Conservation (phyloP, 2,797 vertebrate genomes). For the Adrianichthys oophorus region DNA sequence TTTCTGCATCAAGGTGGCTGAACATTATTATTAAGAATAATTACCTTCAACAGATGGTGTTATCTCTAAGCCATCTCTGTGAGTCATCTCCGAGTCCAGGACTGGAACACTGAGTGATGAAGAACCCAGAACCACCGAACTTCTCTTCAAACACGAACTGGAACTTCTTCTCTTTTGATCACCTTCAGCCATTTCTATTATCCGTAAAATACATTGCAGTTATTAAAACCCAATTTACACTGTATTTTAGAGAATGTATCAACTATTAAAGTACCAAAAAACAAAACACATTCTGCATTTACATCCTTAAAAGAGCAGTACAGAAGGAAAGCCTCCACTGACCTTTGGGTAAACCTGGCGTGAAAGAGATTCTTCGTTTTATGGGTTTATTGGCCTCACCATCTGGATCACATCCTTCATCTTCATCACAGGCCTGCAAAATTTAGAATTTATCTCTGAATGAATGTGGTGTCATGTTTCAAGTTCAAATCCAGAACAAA, state of each 20-base stretch:
- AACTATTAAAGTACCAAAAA: conserved; percentile 11
- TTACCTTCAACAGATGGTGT: conserved; percentile 86
- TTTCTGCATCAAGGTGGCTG: too few species aligned
- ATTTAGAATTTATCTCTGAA: neutral
- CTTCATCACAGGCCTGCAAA: conserved; percentile 79
- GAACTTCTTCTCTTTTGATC: conserved; percentile 74
- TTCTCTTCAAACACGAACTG: conserved; percentile 83
- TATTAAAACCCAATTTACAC: too few species aligned
- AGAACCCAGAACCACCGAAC: conserved; percentile 79
- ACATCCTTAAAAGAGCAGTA: conserved; percentile 2
- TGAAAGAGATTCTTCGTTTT: conserved; percentile 91
- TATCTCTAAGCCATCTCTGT: conserved; percentile 74
- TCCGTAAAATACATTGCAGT: conserved; percentile 63
- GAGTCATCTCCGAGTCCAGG: conserved; percentile 74
- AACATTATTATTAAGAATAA: conserved; percentile 1
- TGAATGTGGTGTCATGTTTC: neutral
- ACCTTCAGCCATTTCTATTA: conserved; percentile 75
- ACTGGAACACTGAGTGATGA: conserved; percentile 76
- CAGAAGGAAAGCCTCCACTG: conserved; percentile 48
- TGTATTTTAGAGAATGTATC: conserved; percentile 20
- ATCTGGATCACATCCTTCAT: conserved; percentile 81
- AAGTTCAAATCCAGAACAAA: too few species aligned
- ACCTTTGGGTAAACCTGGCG: conserved; percentile 87
- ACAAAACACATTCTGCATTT: conserved; percentile 24
- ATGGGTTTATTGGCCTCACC: conserved; percentile 81